A percentile compares a stretch with the other conserved stretches of the same genome.
These are phyloP conservation scores for Porites lutea DNA, from an alignment of 64 coral and sea anemone genomes.

Conservation along the genomic window DNA sequence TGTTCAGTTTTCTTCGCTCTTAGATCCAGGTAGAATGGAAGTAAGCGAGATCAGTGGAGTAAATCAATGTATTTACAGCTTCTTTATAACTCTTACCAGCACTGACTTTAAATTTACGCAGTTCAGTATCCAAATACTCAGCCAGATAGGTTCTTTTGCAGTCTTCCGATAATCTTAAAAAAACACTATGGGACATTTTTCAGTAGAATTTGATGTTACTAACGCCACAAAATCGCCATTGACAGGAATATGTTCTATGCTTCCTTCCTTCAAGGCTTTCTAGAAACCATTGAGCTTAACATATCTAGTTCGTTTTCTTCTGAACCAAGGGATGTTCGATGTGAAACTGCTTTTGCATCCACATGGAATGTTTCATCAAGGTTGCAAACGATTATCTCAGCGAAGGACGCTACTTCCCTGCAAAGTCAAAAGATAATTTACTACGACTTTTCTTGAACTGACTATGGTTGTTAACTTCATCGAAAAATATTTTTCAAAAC, in stretches of 20 bases:
- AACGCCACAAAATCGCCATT: not conserved
- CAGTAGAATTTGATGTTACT: not conserved
- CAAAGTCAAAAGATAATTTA: not conserved
- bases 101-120: not conserved
- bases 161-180: not conserved
- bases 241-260: not conserved
- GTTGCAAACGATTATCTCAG: conserved; percentile 3
- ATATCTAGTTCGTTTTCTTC: not conserved
- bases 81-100: conserved; percentile 24
- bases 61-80: not conserved
- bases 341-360: too few species aligned
- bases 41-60: not conserved
- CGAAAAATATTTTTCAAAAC: not conserved
- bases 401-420: not conserved
- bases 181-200: not conserved
- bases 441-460: not conserved
- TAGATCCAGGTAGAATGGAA: not conserved
- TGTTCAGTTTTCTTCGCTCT: not conserved
- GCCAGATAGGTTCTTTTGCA: not conserved
- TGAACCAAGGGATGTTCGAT: too few species aligned
- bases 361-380: too few species aligned
- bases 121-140: not conserved
- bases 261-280: not conserved
- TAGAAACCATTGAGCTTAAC: not conserved
- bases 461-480: not conserved